These are phyloP conservation scores for Sycophila texana DNA, from an alignment of 2,888 invertebrate genomes.

Conservation along the genomic window DNA sequence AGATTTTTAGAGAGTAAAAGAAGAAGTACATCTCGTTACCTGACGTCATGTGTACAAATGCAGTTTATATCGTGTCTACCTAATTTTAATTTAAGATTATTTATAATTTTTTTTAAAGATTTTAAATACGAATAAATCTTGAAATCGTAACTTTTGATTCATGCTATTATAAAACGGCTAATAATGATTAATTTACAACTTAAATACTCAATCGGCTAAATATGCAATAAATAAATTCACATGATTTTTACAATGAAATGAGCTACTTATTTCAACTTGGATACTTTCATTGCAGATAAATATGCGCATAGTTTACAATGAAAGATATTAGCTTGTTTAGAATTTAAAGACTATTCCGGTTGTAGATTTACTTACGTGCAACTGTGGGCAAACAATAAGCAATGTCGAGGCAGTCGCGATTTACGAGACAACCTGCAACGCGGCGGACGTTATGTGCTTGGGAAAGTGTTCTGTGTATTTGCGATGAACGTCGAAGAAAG, in stretches of 20 bases:
- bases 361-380: neutral
- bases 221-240: too few species aligned
- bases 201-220: too few species aligned
- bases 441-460: constrained; percentile 7
- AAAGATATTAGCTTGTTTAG: neutral
- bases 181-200: neutral
- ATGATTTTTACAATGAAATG: too few species aligned
- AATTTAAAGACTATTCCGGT: constrained; percentile 57
- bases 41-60: too few species aligned
- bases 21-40: too few species aligned
- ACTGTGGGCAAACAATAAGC: constrained; percentile 10
- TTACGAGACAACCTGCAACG: constrained; percentile 18
- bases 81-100: neutral
- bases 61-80: neutral
- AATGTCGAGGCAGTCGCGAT: constrained; percentile 20
- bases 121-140: too few species aligned
- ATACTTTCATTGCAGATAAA: neutral
- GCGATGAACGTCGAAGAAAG: constrained; percentile 44
- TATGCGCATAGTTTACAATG: neutral
- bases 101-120: neutral
- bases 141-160: too few species aligned
- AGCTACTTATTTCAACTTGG: too few species aligned
- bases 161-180: too few species aligned
- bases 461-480: constrained; percentile 33
- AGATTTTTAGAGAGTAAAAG: neutral